These are phyloP conservation scores for Leptodactylus fallax DNA, from an alignment of 2,797 vertebrate genomes.

Conservation along the genomic window DNA sequence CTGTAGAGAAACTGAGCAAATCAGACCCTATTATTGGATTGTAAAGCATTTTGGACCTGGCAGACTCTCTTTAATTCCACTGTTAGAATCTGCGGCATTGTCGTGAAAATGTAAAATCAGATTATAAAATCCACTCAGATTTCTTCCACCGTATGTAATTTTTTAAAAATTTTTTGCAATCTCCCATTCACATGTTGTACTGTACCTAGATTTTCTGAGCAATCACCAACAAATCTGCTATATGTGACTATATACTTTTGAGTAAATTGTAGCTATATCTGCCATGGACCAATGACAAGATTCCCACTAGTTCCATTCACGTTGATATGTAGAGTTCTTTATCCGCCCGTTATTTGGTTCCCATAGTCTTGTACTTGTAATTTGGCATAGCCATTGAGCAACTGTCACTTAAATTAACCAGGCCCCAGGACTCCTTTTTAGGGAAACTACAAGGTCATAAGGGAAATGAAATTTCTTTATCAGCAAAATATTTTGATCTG, in stretches of 20 bases:
- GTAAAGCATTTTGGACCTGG: too few relatives aligned
- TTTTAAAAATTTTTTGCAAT: too few relatives aligned
- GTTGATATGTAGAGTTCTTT: background rate
- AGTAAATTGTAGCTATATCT: background rate
- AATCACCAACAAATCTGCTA: too few relatives aligned
- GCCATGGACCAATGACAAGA: background rate
- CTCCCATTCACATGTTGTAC: too few relatives aligned
- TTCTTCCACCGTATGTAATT: too few relatives aligned
- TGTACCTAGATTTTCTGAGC: too few relatives aligned
- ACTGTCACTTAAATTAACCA: background rate
- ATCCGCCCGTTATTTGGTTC: background rate
- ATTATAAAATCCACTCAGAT: too few relatives aligned
- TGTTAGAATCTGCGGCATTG: too few relatives aligned
- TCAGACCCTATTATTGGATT: too few relatives aligned
- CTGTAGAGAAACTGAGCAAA: too few relatives aligned
- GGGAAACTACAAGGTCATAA: background rate
- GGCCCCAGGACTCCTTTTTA: background rate
- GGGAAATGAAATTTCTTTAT: slow-evolving; percentile 15
- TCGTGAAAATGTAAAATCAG: too few relatives aligned
- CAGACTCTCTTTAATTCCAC: too few relatives aligned
- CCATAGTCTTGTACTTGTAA: background rate
- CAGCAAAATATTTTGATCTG: slow-evolving; percentile 20
- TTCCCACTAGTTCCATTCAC: background rate
- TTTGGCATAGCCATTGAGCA: background rate
- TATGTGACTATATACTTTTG: background rate